Base-by-base conservation (phyloP, 2,888 invertebrate species). In the Dorcus hopei region DNA sequence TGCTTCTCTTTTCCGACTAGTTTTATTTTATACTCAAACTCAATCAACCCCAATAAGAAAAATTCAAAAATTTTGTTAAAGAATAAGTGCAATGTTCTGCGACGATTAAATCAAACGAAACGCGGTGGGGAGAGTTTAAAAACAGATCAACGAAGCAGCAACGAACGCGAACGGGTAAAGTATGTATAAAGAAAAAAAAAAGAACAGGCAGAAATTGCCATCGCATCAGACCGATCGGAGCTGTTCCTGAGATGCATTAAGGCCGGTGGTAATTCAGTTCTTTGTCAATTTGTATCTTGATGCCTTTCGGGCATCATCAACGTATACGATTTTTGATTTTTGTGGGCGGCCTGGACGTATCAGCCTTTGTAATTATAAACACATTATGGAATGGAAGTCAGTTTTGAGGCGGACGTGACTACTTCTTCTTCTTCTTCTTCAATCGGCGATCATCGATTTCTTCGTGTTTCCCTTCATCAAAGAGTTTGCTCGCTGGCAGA, bases 361-460 rank as follows among this genome's bases (percentile, higher is more conserved):
- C 75, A 72, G 72, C 67, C 74, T 70, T 73, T 74, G 75, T 74
- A 76, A 76, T 76, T 76, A 76, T 76, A 75, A 75, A 75, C 75
- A 73, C 76, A 76, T 76, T 76, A 76, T 68, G 52, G 52, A 19
- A 39, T 11, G 52, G 57, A 52, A 52, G 43, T 41, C 7, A 57
- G 57, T 52, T 57, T 57, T 52, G 57, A 52, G 49, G 50, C 8
- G 5, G 39, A 38, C 11, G 14, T 9, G 19, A 19, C 39, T 9
- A 40, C 23, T 3, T n/a, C 11, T 39, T n/a, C 49, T 16, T 33
- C 8, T 38, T 16, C 39, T 33, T 6, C 26, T 33, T 33, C 26
- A 33, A 33, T 33, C 5, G 26, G 26, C 26, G 26, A 33, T 33
- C 26, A 33, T 33, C 26, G 26, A 33, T 33, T 33, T 33, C 26